Conservation (phyloP, 2,113 vertebrate species). For the Marmota monax region DNA sequence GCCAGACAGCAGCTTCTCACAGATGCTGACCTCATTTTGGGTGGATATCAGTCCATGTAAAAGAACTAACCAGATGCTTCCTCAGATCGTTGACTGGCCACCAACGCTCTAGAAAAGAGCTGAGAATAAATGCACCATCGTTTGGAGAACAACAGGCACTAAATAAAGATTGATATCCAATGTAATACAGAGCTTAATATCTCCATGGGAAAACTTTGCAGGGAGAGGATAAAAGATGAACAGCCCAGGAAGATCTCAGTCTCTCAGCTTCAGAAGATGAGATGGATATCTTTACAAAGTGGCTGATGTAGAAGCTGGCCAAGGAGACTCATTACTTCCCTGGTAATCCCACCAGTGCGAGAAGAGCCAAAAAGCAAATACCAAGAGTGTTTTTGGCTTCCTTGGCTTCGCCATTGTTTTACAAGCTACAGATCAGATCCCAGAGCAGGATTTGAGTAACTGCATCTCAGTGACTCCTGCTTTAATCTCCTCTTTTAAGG, state of each 20-base stretch:
- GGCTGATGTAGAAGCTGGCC: accelerated
- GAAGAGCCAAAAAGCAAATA: not conserved
- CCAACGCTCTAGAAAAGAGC: not conserved
- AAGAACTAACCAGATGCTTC: no score
- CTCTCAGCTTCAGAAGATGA: not conserved
- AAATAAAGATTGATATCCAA: not conserved
- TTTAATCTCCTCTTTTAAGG: not conserved
- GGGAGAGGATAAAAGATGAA: not conserved
- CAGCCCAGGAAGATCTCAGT: not conserved
- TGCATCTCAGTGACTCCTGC: not conserved
- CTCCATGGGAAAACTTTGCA: not conserved
- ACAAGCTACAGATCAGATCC: not conserved
- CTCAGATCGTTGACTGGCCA: no score
- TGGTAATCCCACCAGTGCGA: no score
- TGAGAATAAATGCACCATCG: no score
- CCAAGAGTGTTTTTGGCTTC: not conserved
- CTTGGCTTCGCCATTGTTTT: not conserved
- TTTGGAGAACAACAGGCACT: not conserved
- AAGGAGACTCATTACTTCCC: not conserved
- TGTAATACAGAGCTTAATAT: not conserved
- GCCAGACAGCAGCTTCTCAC: not conserved
- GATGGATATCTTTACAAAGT: not conserved
- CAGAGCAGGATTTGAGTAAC: not conserved
- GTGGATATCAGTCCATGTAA: not conserved
- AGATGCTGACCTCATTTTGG: not conserved